Evolutionary conservation across 1,140 invertebrate genomes (phyloP), one percentile per base, ranked within the genome.

Genomic region (Lineus longissimus): DNA sequence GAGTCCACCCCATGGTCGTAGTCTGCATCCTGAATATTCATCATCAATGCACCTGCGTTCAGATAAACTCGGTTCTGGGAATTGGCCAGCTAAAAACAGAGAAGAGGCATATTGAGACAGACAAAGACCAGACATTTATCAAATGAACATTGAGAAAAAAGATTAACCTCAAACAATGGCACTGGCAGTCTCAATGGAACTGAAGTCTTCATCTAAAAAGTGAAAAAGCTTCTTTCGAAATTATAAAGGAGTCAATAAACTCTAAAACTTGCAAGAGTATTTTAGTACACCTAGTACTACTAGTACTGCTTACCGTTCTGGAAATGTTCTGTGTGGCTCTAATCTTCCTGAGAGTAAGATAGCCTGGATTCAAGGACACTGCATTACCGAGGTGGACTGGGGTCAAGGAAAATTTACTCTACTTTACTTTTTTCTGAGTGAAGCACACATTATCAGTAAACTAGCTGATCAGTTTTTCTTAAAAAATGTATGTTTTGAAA

Each of bases 321-420:
- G 97, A 91, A 83, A 99, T 98, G 75, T 90, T 94, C 77, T 98
- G 95, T 2, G 97, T 93, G 41, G 97, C 97, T 74, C 95, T 87
- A 68, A 99, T 93, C 83, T 99, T 99, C 67, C 97, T 87, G 66
- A 99, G 82, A 79, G 99, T 99, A 61, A 99, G 84, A 75, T 98
- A 99, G 78, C 97, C 97, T 68, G 96, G 95, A 84, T 98, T 99
- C 79, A 88, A 86, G 61, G 90, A 87, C 73, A 98, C 91, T 57
- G 97, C 94, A 84, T 95, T 87, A 84, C 97, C 97, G 84, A 99
- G 90, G 90, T 95, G 81, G 83, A 82, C 13, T 40, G 13, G 72
- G 80, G 85, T 89, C 86, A 90, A 91, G 88, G 86, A 85, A 83
- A 84, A 82, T 61, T n/a, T n/a, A n/a, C n/a, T n/a, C n/a, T n/a